Conservation (phyloP, 2,888 invertebrate species). For the Sipha maydis region DNA sequence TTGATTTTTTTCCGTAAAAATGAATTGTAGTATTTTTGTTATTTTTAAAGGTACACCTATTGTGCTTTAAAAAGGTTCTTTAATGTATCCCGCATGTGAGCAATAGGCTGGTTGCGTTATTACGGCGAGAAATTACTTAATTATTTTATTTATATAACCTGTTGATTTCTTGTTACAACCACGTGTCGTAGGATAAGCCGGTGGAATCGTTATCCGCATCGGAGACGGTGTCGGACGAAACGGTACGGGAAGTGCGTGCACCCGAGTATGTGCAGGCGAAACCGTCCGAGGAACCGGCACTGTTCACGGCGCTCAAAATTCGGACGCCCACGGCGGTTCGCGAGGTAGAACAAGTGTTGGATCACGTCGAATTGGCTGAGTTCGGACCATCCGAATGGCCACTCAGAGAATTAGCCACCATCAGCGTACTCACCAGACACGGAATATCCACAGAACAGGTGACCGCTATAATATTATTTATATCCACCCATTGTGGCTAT, state of each 20-base stretch:
- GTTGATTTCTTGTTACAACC: neutral
- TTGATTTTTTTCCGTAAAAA: no score
- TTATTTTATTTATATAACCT: no score
- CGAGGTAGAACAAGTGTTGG: conserved; percentile 79
- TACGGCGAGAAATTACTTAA: no score
- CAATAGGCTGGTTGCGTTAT: no score
- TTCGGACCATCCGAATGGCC: conserved; percentile 85
- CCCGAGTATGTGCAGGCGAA: conserved; percentile 32
- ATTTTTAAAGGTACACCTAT: no score
- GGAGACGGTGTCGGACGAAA: conserved; percentile 69
- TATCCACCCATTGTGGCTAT: no score
- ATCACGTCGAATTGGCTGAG: conserved; percentile 77
- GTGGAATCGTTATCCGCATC: conserved; percentile 65
- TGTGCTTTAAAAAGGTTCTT: no score
- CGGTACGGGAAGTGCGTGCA: conserved; percentile 66
- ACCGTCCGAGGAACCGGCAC: conserved; percentile 69
- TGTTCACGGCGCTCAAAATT: conserved; percentile 70
- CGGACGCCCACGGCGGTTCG: conserved; percentile 63
- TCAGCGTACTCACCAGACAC: conserved; percentile 80
- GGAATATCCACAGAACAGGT: conserved; percentile 82
- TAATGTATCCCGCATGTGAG: no score
- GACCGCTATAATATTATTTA: neutral
- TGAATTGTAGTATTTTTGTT: no score
- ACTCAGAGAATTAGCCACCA: conserved; percentile 82
- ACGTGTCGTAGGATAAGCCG: neutral